Evolutionary conservation across 2,888 invertebrate genomes (phyloP).

Genomic region (Dolichopus griseipennis): DNA sequence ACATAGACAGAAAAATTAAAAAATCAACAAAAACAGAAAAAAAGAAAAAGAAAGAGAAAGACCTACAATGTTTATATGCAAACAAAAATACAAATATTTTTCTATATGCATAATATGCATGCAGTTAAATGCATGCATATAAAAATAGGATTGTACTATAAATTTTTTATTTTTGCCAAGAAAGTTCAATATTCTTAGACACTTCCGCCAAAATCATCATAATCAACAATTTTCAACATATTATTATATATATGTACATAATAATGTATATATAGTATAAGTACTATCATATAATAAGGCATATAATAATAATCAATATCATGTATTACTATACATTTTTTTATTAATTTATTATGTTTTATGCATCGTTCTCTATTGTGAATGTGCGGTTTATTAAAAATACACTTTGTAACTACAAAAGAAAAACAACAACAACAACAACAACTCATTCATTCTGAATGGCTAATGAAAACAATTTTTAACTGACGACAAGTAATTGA

Average conservation of each 20-base stretch:
- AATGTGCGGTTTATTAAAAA: neutral
- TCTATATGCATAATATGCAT: neutral
- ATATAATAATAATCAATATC: no score
- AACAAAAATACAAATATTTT: neutral
- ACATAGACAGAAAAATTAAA: no score
- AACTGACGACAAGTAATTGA: neutral
- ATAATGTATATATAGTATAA: no score
- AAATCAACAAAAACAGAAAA: no score
- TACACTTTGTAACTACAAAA: neutral
- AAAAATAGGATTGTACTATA: neutral
- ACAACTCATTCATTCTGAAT: neutral
- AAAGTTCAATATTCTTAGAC: conserved; percentile 6
- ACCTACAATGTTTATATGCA: no score
- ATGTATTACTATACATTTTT: no score
- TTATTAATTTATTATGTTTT: no score
- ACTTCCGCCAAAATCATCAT: conserved; percentile 1
- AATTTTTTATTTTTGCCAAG: neutral
- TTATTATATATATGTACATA: no score
- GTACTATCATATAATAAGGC: no score
- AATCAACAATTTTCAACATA: neutral
- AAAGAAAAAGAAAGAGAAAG: no score
- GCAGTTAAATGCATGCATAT: neutral
- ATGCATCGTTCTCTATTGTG: neutral
- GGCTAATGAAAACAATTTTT: no score
- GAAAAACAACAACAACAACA: neutral